These are phyloP conservation scores for Dermatophagoides farinae DNA, from an alignment of 1,140 invertebrate species.

Conservation along the genomic window DNA sequence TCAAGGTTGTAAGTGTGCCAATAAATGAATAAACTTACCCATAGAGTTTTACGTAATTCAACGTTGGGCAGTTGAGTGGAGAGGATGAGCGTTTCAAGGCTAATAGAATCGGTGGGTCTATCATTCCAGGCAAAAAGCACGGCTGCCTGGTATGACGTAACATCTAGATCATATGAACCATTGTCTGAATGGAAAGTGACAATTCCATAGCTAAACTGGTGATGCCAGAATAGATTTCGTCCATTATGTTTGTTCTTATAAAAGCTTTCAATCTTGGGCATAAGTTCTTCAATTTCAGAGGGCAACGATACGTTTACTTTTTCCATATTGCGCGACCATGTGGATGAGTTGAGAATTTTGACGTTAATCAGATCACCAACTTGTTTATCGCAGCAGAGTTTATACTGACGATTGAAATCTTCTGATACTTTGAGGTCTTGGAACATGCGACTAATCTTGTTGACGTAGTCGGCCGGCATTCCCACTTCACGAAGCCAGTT, in stretches of 20 bases:
- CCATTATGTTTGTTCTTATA: constrained; percentile 68
- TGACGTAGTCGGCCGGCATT: constrained; percentile 98
- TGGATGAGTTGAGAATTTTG: constrained; percentile 90
- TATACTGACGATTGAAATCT: constrained; percentile 89
- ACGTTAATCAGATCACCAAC: constrained; percentile 32
- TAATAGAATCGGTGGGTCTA: constrained; percentile 65
- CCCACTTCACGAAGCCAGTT: constrained; percentile 72
- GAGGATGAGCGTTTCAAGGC: constrained; percentile 80
- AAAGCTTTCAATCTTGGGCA: constrained; percentile 66
- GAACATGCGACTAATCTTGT: constrained; percentile 65
- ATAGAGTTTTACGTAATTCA: constrained; percentile 82
- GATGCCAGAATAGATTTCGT: constrained; percentile 96
- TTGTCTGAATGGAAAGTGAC: constrained; percentile 76
- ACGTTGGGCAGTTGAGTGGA: constrained; percentile 91
- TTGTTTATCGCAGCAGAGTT: constrained; percentile 22
- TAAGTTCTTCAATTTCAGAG: constrained; percentile 89
- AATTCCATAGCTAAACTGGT: constrained; percentile 98
- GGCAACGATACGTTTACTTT: constrained; percentile 84
- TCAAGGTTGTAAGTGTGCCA: neutral
- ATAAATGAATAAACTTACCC: constrained; percentile 34
- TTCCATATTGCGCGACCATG: constrained; percentile 86
- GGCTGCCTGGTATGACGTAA: constrained; percentile 98
- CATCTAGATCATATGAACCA: constrained; percentile 89
- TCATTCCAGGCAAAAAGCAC: constrained; percentile 99
- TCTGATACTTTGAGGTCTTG: constrained; percentile 98